phyloP scores from a whole-genome alignment of 2,113 vertebrate genomes.

The Oceanites oceanicus region DNA sequence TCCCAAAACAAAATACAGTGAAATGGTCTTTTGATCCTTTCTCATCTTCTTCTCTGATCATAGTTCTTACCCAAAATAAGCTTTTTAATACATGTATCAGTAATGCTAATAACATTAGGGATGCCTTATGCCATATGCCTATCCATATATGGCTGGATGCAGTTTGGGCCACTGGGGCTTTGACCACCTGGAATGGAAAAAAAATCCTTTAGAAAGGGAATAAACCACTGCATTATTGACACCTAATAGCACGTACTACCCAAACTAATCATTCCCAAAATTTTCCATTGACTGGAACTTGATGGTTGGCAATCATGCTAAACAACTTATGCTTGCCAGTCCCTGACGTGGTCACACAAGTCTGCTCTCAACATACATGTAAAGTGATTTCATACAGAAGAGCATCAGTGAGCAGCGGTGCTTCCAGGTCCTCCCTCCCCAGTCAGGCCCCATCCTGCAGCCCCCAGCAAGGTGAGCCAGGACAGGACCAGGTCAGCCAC shows the following conservation, averaged over 20 bases:
- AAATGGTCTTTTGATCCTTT: neutral
- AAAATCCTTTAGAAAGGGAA: neutral
- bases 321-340: neutral
- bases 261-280: neutral
- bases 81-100: neutral
- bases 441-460: fast-evolving
- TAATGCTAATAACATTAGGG: neutral
- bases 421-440: neutral
- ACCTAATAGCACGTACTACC: neutral
- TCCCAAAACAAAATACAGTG: neutral
- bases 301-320: neutral
- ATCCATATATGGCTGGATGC: neutral
- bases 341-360: neutral
- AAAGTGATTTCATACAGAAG: neutral
- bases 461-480: neutral
- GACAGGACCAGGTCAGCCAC: fast-evolving
- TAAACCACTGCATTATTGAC: neutral
- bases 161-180: neutral
- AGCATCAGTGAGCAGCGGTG: neutral
- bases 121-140: neutral
- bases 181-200: neutral
- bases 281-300: neutral
- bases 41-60: neutral
- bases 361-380: neutral
- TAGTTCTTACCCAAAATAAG: neutral